phyloP scores from a whole-genome alignment of 2,113 vertebrate genomes.

The Oenanthe melanoleuca region DNA sequence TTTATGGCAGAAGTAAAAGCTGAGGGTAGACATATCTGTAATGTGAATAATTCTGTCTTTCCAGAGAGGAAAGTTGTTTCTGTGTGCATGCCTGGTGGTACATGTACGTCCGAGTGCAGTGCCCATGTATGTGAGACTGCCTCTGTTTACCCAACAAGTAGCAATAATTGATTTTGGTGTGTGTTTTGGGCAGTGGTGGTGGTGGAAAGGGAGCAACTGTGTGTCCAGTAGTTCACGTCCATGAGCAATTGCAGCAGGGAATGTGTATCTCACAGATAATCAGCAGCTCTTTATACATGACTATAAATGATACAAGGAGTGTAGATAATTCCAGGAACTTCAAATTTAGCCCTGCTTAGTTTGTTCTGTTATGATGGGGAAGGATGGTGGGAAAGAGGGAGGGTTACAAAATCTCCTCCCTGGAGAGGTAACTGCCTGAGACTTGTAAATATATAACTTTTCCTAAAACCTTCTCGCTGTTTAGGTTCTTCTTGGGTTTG shows the following conservation, averaged over 20 bases:
- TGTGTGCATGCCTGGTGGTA: not conserved
- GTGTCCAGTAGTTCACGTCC: not conserved
- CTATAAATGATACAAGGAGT: conserved; percentile 20
- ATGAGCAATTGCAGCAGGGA: not conserved
- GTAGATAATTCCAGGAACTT: conserved; percentile 29
- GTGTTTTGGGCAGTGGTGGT: not conserved
- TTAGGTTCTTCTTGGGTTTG: not conserved
- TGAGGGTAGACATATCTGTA: conserved; percentile 48
- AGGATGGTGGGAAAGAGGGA: conserved; percentile 17
- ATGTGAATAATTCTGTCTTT: conserved; percentile 6
- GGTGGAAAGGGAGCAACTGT: not conserved
- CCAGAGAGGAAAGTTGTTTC: conserved; percentile 48
- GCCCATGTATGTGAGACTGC: not conserved
- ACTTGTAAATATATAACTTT: conserved; percentile 61
- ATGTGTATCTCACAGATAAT: not conserved
- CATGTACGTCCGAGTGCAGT: not conserved
- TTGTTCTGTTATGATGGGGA: not conserved
- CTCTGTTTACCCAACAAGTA: conserved; percentile 51
- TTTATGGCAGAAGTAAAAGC: conserved; percentile 20
- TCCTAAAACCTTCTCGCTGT: conserved; percentile 3
- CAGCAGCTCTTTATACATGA: not conserved
- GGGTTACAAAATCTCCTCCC: conserved; percentile 43
- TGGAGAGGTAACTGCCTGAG: conserved; percentile 47
- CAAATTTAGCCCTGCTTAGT: conserved; percentile 24
- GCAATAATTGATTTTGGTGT: conserved; percentile 9